Evolutionary conservation across 2,888 invertebrate genomes (phyloP).

Genomic region (Spialia ferax): DNA sequence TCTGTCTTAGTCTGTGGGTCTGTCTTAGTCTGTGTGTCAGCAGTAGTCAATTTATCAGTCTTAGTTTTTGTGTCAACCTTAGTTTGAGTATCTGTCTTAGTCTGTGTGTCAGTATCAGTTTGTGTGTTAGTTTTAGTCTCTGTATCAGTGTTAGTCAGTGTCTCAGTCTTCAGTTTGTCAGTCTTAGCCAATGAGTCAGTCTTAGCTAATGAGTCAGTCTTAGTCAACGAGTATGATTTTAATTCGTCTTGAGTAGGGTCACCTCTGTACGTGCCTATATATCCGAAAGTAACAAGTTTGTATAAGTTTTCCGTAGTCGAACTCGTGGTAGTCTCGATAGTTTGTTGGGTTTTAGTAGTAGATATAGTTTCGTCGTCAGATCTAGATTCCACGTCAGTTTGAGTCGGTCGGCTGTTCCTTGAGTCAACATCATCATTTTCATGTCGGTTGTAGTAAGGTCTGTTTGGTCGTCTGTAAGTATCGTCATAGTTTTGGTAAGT

Average conservation of each 20-base stretch:
- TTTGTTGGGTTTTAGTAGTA: conserved; percentile 36
- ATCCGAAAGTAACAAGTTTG: conserved; percentile 81
- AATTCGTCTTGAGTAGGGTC: conserved; percentile 47
- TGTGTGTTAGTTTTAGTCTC: conserved; percentile 43
- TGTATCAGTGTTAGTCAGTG: conserved; percentile 34
- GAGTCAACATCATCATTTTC: conserved; percentile 56
- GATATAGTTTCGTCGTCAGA: conserved; percentile 63
- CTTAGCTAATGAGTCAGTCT: conserved; percentile 40
- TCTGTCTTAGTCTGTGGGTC: conserved; percentile 34
- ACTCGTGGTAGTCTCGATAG: conserved; percentile 40
- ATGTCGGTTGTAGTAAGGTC: conserved; percentile 71
- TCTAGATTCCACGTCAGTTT: conserved; percentile 72
- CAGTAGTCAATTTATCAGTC: conserved; percentile 42
- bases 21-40: conserved; percentile 34
- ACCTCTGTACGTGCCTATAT: conserved; percentile 80
- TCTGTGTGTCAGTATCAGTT: conserved; percentile 16
- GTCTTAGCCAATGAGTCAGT: conserved; percentile 36
- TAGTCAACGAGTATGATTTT: conserved; percentile 43
- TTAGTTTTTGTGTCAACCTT: conserved; percentile 40
- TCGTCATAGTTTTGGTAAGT: conserved; percentile 81
- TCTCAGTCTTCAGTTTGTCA: conserved; percentile 43
- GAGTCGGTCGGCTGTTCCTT: conserved; percentile 62
- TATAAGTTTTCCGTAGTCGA: conserved; percentile 73
- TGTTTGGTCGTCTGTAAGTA: conserved; percentile 74
- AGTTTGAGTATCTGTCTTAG: conserved; percentile 42